phyloP scores from a whole-genome alignment of 2,888 invertebrate species.

The Dryocosmus kuriphilus region DNA sequence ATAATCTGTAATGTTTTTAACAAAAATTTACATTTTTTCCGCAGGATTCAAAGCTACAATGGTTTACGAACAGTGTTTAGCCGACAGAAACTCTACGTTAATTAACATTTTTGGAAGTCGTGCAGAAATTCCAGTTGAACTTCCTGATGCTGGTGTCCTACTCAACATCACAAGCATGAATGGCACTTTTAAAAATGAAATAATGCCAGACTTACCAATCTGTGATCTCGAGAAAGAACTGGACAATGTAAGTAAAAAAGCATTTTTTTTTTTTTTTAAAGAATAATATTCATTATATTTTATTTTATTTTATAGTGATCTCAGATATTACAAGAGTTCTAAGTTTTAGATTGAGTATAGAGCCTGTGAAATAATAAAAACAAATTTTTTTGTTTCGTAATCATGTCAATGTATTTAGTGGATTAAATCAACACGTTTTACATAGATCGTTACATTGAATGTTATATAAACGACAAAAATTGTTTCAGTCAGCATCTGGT shows the following conservation, averaged over 20 bases:
- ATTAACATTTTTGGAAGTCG: constrained; percentile 80
- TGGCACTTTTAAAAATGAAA: constrained; percentile 80
- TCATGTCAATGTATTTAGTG: too few species aligned
- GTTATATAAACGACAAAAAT: background rate
- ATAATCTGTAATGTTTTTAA: too few species aligned
- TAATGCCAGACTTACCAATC: constrained; percentile 84
- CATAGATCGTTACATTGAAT: background rate
- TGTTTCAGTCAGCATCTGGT: constrained; percentile 93
- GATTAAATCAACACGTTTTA: too few species aligned
- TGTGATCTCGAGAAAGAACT: constrained; percentile 92
- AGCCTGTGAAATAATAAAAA: too few species aligned
- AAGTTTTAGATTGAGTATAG: too few species aligned
- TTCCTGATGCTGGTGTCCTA: constrained; percentile 81
- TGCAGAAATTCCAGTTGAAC: constrained; percentile 77
- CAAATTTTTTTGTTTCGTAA: too few species aligned
- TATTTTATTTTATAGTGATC: background rate
- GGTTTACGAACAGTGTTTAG: constrained; percentile 88
- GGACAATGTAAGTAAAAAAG: constrained; percentile 86
- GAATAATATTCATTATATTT: background rate
- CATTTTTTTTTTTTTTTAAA: background rate
- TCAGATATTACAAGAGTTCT: too few species aligned
- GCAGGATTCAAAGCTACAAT: constrained; percentile 91
- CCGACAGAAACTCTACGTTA: constrained; percentile 82
- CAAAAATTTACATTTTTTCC: background rate
- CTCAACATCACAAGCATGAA: constrained; percentile 79